Evolutionary conservation across 2,888 invertebrate species (phyloP), one percentile per base, ranked within the genome.

Genomic region (Drosophila anomalipes): DNA sequence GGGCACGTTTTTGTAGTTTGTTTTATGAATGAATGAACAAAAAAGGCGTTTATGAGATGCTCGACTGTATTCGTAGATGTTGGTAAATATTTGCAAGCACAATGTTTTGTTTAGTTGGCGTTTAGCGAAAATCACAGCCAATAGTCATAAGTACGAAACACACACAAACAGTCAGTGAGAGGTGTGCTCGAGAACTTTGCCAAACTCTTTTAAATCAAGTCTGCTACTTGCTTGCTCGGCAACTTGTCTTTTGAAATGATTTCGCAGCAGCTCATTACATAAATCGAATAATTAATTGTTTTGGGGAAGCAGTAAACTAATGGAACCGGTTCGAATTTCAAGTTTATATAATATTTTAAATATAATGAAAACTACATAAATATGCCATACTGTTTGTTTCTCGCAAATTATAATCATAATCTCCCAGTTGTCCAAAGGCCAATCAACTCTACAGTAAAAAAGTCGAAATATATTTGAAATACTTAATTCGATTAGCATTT

Each of bases 1-100:
- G 41, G 61, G 52, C 89, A 89, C 91, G 87, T 86, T 86, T 90
- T 51, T 47, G 69, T 70, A 73, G 76, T 90, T 89, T 73, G 68
- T 73, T 82, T 79, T 83, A 84, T 89, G 89, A 75, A 79, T 89
- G 91, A 83, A 90, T 53, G 60, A 58, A 53, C 22, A 41, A 47
- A 54, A 53, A 57, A 62, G 35, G 39, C 65, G 53, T 66, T 56
- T 61, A 37, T 77, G 52, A 44, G 19, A 60, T 60, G 49, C 26
- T 62, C 58, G 67, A 37, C 59, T 73, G 14, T 51, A 4, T 28
- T 47, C 4, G 28, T 16, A 47, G 26, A 47, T 16, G 47, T 47
- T 28, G 16, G 80, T 68, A 78, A 86, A 86, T 90, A 90, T 81
- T 86, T 77, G 61, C 37, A 51, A 30, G 65, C 65, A 58, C 62